Evolutionary conservation across 2,888 invertebrate species (phyloP), one percentile per base, ranked within the genome.

Genomic region (Hyposoter dolosus): DNA sequence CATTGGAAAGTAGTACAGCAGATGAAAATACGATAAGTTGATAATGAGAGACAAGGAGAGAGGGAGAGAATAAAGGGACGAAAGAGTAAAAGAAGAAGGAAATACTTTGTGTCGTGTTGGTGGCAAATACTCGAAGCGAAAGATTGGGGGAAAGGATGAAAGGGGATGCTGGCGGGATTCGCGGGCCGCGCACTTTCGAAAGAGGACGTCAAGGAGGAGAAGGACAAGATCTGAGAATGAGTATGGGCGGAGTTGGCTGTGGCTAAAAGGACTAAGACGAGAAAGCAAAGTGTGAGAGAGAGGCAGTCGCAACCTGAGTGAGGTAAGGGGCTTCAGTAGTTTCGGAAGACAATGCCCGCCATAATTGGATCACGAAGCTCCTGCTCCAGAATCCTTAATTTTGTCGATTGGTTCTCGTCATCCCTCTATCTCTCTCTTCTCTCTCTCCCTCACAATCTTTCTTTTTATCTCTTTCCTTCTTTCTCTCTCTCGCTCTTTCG

Each of bases 341-440:
- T 91, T 89, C 89, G 83, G 89, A 91, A 92, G 91, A 92, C 91
- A 92, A 92, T 91, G 90, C 91, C 89, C 88, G 83, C 89, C 91
- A 90, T 92, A 92, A 92, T 92, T 91, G 91, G 91, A 91, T 92
- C 91, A 91, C 89, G 90, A 91, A 90, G 88, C 88, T 89, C 88
- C 88, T 88, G 90, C 90, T 90, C 88, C 88, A 88, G 91, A 91
- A 92, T 92, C 90, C 91, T 91, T 92, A 92, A 92, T 92, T 92
- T 89, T 85, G 87, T 85, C 90, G 90, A 90, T 91, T 90, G 90
- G 89, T 88, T 90, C 90, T 89, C 88, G 86, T 88, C 86, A 81
- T 83, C 85, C 83, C 85, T 85, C 85, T 66, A 71, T 75, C 71
- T 77, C 80, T 78, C 85, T 79, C 83, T 87, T 83, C 53, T 74